A percentile compares a stretch with the other conserved stretches of the same genome.
Conservation (phyloP, 2,113 vertebrate species). For the Phyllostomus discolor region DNA sequence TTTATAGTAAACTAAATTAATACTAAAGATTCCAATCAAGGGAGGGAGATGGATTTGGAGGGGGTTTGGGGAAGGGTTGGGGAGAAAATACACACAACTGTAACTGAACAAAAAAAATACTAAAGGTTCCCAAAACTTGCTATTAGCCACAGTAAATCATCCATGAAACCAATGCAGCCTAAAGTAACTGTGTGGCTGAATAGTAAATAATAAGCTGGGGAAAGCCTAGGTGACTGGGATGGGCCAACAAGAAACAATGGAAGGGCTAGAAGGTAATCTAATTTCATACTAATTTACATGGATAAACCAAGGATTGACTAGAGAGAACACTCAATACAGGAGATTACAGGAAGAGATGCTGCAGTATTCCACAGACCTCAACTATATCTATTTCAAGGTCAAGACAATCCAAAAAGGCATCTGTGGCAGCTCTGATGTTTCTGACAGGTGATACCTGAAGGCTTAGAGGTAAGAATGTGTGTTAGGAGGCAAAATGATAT, state of each 20-base stretch:
- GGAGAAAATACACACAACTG: too few relatives aligned
- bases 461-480: not conserved
- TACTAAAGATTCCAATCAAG: not conserved
- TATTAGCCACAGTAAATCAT: not conserved
- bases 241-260: not conserved
- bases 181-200: not conserved
- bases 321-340: not conserved
- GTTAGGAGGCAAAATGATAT: not conserved
- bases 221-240: not conserved
- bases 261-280: not conserved
- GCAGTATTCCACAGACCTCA: not conserved
- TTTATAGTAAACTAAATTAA: not conserved
- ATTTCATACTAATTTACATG: not conserved
- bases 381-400: conserved; percentile 48
- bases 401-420: conserved; percentile 16
- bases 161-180: not conserved
- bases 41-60: too few relatives aligned
- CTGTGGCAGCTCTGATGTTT: not conserved
- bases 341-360: not conserved
- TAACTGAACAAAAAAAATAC: not conserved
- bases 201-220: not conserved
- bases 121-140: not conserved
- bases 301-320: not conserved
- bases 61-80: too few relatives aligned
- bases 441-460: conserved; percentile 30